phyloP scores from a whole-genome alignment of 2,888 invertebrate genomes.

The Nineta flava region DNA sequence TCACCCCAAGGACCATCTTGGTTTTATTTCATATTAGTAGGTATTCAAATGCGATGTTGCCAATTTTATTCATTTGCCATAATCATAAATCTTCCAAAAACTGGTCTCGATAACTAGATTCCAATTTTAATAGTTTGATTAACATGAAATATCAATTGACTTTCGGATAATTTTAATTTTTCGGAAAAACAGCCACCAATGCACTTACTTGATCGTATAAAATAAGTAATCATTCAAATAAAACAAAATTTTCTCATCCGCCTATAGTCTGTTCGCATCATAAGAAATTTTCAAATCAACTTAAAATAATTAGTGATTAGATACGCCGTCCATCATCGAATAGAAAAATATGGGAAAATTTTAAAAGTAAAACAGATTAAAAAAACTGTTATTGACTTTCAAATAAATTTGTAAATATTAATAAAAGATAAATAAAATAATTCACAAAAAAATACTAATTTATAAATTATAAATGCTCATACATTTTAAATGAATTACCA shows the following conservation, averaged over 20 bases:
- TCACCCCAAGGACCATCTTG: no score
- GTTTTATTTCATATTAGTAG: no score
- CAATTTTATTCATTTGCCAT: no score
- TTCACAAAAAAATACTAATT: not conserved
- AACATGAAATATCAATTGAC: no score
- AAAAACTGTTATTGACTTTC: not conserved
- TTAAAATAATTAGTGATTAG: not conserved
- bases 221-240: no score
- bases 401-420: not conserved
- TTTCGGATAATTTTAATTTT: no score
- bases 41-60: no score
- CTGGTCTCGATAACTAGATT: no score
- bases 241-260: not conserved
- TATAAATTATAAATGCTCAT: not conserved
- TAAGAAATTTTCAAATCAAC: not conserved
- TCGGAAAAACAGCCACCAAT: no score
- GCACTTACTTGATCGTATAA: no score
- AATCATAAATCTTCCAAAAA: no score
- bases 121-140: no score
- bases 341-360: not conserved
- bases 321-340: slow-evolving; percentile 3
- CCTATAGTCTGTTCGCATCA: not conserved
- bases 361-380: not conserved
- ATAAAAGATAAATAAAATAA: not conserved
- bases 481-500: not conserved